phyloP scores from a whole-genome alignment of 1,140 invertebrate species.

The Drosophila mayri region DNA sequence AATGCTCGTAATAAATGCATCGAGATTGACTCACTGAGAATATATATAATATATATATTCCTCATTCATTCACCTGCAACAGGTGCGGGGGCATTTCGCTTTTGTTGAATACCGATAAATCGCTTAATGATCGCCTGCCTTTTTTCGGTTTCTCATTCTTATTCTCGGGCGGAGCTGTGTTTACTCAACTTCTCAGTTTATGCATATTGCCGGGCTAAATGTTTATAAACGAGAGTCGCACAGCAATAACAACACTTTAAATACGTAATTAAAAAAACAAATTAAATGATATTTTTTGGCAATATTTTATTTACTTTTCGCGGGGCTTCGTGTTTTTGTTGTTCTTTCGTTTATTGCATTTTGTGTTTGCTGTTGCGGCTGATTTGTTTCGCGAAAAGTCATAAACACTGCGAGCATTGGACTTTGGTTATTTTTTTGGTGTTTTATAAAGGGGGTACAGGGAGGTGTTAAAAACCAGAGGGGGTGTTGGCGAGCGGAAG shows the following conservation, averaged over 20 bases:
- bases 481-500: slow-evolving; percentile 57
- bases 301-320: slow-evolving; percentile 51
- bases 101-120: slow-evolving; percentile 35
- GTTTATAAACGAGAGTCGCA: slow-evolving; percentile 60
- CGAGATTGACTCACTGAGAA: slow-evolving; percentile 34
- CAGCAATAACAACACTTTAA: slow-evolving; percentile 50
- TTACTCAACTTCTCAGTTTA: slow-evolving; percentile 52
- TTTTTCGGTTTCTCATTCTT: slow-evolving; percentile 27
- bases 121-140: slow-evolving; percentile 32
- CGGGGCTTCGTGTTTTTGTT: slow-evolving; percentile 7
- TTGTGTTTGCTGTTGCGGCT: slow-evolving; percentile 41
- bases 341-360: slow-evolving; percentile 56
- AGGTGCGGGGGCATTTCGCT: slow-evolving; percentile 47
- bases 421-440: slow-evolving; percentile 30
- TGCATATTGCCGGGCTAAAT: slow-evolving; percentile 45
- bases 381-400: slow-evolving; percentile 50
- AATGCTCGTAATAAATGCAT: slow-evolving; percentile 6
- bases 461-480: slow-evolving; percentile 11
- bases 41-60: background rate
- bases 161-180: slow-evolving; percentile 37
- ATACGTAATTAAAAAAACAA: slow-evolving; percentile 63
- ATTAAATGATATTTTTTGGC: slow-evolving; percentile 58
- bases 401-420: slow-evolving; percentile 56
- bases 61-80: slow-evolving; percentile 59
- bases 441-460: background rate